Percentiles rank a stretch among this genome's conserved stretches.
These are phyloP conservation scores for Papilio machaon DNA, from an alignment of 1,140 invertebrate species.

Conservation along the genomic window DNA sequence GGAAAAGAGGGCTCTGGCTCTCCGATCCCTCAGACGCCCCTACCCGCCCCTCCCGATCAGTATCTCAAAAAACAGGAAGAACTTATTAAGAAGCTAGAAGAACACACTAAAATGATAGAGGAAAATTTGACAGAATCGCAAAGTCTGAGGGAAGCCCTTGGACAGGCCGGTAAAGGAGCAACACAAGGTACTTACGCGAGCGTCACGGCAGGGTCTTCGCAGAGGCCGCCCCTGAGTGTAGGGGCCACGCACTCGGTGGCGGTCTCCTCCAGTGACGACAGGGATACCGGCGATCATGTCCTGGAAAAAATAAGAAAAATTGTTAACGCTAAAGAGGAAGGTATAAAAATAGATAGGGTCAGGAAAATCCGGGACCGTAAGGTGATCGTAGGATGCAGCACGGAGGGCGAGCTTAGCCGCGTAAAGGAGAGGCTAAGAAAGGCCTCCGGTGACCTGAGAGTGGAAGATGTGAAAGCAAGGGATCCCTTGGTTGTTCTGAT, in stretches of 20 bases:
- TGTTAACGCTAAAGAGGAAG: slow-evolving; percentile 12
- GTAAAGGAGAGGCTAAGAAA: neutral
- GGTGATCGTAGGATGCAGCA: slow-evolving; percentile 20
- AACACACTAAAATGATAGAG: neutral
- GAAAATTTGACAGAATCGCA: neutral
- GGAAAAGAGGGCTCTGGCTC: neutral
- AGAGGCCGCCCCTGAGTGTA: too few relatives aligned
- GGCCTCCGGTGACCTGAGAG: neutral
- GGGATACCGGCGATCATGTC: neutral
- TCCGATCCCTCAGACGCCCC: neutral
- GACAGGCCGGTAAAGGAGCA: neutral
- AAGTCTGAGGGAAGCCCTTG: neutral
- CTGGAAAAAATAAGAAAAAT: slow-evolving; percentile 9
- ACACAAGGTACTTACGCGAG: neutral
- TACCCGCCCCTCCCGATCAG: neutral
- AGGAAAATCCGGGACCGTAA: slow-evolving; percentile 32
- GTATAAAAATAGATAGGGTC: slow-evolving; percentile 24
- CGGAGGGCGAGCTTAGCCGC: too few relatives aligned
- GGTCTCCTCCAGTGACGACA: neutral
- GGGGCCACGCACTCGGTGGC: slow-evolving; percentile 21
- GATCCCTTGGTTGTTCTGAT: slow-evolving; percentile 44
- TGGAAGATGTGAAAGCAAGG: slow-evolving; percentile 33
- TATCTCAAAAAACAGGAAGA: neutral
- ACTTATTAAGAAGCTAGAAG: neutral
- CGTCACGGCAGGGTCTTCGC: neutral